These are phyloP conservation scores for Aproaerema taeniolella DNA, from an alignment of 2,888 invertebrate genomes.

Conservation along the genomic window DNA sequence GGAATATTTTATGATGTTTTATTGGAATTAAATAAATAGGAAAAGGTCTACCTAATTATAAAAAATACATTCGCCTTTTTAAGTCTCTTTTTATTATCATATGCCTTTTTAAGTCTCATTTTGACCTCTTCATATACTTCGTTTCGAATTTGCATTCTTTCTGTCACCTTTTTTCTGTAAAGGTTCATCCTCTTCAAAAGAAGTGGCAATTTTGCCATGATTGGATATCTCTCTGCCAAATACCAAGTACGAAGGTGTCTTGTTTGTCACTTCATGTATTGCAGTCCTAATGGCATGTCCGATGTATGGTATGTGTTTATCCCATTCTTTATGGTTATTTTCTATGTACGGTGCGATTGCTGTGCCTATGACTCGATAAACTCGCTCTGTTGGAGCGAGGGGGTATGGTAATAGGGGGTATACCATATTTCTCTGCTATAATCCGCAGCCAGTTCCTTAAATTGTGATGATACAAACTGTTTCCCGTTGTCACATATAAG, in stretches of 20 bases:
- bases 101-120: constrained; percentile 1
- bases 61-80: no score
- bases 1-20: no score
- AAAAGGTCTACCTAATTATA: no score
- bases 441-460: constrained; percentile 13
- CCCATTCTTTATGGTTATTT: constrained; percentile 22
- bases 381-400: constrained; percentile 33
- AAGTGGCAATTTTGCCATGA: constrained; percentile 1
- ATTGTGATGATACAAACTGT: constrained; percentile 16
- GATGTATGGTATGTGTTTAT: constrained; percentile 24
- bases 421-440: constrained; percentile 16
- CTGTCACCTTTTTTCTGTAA: constrained; percentile 4
- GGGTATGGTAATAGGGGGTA: constrained; percentile 30
- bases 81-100: no score
- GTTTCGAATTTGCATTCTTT: constrained; percentile 1
- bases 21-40: no score
- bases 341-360: constrained; percentile 26
- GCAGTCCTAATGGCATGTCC: constrained; percentile 28
- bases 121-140: constrained; percentile 4
- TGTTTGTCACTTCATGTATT: constrained; percentile 25
- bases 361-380: constrained; percentile 29
- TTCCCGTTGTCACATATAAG: constrained; percentile 23
- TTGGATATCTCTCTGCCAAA: constrained; percentile 23
- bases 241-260: constrained; percentile 23
- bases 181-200: not conserved